Conservation (phyloP, 2,797 vertebrate species). For the Pterois miles region DNA sequence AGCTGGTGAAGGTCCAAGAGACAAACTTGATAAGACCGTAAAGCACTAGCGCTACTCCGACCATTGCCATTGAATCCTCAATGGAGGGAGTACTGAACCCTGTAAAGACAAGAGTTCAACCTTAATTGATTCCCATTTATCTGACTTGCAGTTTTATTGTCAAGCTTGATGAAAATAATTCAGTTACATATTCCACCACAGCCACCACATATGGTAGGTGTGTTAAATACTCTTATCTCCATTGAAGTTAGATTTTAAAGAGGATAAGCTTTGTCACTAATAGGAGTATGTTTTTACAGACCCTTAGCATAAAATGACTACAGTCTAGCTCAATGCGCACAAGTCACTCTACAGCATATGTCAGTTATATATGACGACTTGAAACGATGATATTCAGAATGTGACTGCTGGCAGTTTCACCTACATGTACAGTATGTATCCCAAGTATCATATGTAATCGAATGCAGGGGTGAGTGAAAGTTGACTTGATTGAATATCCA, state of each 20-base stretch:
- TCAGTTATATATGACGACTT: background rate
- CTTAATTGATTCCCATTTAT: background rate
- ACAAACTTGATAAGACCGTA: slow-evolving; percentile 84
- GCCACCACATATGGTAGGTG: background rate
- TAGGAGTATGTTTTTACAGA: background rate
- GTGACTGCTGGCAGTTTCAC: background rate
- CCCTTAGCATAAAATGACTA: background rate
- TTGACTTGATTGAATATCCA: background rate
- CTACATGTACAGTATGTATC: background rate
- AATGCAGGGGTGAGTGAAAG: background rate
- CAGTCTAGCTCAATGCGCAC: background rate
- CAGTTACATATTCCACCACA: background rate
- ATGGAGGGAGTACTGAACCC: slow-evolving; percentile 84
- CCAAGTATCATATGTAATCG: background rate
- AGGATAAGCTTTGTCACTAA: background rate
- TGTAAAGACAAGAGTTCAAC: slow-evolving; percentile 41
- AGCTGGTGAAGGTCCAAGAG: slow-evolving; percentile 76
- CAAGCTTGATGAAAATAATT: background rate
- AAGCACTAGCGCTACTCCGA: slow-evolving; percentile 87
- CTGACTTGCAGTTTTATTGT: background rate
- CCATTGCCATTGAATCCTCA: slow-evolving; percentile 88
- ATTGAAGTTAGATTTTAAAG: background rate
- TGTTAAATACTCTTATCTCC: background rate
- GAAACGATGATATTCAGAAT: background rate
- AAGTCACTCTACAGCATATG: background rate